These are phyloP conservation scores for Phylloscopus collybita DNA, from an alignment of 2,797 vertebrate genomes.

Conservation along the genomic window DNA sequence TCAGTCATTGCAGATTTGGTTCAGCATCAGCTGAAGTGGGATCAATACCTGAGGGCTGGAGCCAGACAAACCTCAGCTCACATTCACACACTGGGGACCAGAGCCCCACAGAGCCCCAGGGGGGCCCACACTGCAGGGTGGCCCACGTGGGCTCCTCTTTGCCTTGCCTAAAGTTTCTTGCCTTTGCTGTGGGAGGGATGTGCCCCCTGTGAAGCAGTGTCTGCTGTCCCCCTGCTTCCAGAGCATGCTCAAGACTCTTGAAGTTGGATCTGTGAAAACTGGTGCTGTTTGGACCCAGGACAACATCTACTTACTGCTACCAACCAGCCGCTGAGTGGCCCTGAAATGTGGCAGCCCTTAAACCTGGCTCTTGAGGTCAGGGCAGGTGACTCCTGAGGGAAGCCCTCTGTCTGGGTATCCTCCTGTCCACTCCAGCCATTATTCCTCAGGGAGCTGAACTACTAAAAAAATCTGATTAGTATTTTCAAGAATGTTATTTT, in stretches of 20 bases:
- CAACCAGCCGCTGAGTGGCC: not conserved
- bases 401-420: not conserved
- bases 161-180: not conserved
- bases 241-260: not conserved
- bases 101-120: not conserved
- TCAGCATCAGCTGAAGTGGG: not conserved
- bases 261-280: not conserved
- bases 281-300: not conserved
- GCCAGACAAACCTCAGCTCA: not conserved
- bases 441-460: not conserved
- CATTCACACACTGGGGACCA: fast-evolving
- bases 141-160: not conserved
- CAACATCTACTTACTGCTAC: not conserved
- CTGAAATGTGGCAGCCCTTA: not conserved
- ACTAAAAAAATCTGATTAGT: not conserved
- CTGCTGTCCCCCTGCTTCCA: not conserved
- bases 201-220: not conserved
- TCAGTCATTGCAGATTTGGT: not conserved
- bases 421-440: not conserved
- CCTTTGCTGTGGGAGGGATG: not conserved
- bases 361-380: not conserved
- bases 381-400: not conserved
- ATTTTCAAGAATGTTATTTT: not conserved
- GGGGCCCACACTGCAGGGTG: fast-evolving
- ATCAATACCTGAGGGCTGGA: fast-evolving